Percentiles rank a stretch among this genome's conserved stretches.
Evolutionary conservation across 2,113 vertebrate genomes (phyloP).

Genomic region (Chaetops frenatus): DNA sequence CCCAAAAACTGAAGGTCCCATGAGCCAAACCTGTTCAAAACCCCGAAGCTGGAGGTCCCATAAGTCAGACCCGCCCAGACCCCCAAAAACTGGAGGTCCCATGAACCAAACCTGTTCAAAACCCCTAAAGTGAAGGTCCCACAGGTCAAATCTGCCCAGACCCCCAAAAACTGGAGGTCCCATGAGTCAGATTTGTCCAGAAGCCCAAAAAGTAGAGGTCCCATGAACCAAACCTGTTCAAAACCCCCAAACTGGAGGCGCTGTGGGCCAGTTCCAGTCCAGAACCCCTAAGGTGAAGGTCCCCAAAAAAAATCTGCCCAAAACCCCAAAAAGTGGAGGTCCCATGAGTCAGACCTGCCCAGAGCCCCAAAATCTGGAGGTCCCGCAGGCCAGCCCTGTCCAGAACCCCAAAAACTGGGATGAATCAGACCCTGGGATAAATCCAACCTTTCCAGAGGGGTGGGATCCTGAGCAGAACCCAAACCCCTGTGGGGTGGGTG

Average conservation of each 20-base stretch:
- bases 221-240: rapidly evolving
- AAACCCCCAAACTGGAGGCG: neutral
- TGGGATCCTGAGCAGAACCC: too few relatives aligned
- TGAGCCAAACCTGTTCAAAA: neutral
- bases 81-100: neutral
- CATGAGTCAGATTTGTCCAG: neutral
- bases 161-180: too few relatives aligned
- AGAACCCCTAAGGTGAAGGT: too few relatives aligned
- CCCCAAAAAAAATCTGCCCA: too few relatives aligned
- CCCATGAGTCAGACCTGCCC: rapidly evolving
- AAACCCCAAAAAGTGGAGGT: neutral
- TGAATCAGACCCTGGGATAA: too few relatives aligned
- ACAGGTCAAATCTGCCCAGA: too few relatives aligned
- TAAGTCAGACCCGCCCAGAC: neutral
- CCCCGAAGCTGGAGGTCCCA: neutral
- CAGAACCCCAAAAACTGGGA: too few relatives aligned
- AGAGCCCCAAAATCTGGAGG: neutral
- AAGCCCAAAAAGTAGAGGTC: neutral
- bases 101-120: neutral
- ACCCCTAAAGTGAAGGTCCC: too few relatives aligned
- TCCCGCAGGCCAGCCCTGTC: neutral
- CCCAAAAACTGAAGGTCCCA: neutral
- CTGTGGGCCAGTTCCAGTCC: neutral
- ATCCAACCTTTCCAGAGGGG: too few relatives aligned
- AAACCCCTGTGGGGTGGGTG: too few relatives aligned